These are phyloP conservation scores for Anolis sagrei DNA, from an alignment of 2,113 vertebrate species.

Conservation along the genomic window DNA sequence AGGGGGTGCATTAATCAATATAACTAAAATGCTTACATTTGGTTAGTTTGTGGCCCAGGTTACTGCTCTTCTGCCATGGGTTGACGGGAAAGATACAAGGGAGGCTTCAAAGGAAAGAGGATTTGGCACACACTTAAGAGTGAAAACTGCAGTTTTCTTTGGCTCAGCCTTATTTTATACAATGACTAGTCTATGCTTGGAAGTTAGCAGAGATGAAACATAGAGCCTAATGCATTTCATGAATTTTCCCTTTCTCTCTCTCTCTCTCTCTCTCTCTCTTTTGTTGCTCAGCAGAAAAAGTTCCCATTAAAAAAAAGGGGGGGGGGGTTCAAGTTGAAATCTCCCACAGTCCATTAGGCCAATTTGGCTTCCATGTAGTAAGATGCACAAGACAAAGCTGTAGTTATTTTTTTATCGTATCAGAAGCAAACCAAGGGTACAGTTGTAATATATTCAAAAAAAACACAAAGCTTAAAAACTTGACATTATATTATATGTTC, in stretches of 20 bases:
- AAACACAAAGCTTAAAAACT: too few species aligned
- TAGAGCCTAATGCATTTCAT: neutral
- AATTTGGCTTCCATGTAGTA: neutral
- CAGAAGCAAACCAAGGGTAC: too few species aligned
- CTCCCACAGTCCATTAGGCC: neutral
- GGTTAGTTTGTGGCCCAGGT: neutral
- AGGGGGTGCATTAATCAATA: neutral
- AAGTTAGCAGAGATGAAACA: neutral
- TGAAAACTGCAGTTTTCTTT: constrained; percentile 1
- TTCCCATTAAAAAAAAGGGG: neutral
- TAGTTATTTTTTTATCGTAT: neutral
- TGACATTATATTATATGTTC: too few species aligned
- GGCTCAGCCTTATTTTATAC: neutral
- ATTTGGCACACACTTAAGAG: neutral
- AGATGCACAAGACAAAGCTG: neutral
- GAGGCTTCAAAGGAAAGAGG: neutral
- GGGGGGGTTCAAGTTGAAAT: neutral
- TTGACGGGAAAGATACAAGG: neutral
- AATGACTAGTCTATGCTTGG: neutral
- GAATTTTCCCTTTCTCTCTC: neutral
- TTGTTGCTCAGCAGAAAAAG: neutral
- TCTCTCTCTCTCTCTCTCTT: too few species aligned
- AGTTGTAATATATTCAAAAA: too few species aligned
- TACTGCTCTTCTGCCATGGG: neutral
- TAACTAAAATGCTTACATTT: neutral